Conservation (phyloP, 2,888 invertebrate genomes). For the Gryllus longicercus region DNA sequence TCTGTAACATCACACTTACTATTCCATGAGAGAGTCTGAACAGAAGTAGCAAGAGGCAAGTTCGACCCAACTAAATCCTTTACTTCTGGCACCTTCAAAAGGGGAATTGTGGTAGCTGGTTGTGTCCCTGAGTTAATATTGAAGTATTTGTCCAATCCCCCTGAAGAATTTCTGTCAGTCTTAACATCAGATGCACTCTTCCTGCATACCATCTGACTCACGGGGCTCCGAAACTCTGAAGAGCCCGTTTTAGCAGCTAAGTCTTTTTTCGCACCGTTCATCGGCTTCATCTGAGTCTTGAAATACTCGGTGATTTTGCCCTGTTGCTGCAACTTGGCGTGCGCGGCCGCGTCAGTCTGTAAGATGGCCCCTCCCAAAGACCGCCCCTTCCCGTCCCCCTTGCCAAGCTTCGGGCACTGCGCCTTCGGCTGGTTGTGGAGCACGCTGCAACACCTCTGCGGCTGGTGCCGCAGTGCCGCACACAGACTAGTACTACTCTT, state of each 20-base stretch:
- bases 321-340: constrained; percentile 50
- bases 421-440: constrained; percentile 39
- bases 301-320: constrained; percentile 83
- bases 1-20: not conserved
- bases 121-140: constrained; percentile 30
- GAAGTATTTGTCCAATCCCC: constrained; percentile 31
- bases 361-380: constrained; percentile 17
- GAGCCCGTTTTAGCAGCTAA: constrained; percentile 22
- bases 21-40: not conserved
- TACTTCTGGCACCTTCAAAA: constrained; percentile 6
- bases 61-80: not conserved
- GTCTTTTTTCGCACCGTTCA: constrained; percentile 40
- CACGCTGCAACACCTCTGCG: constrained; percentile 37
- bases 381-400: constrained; percentile 39
- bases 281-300: constrained; percentile 76
- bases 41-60: not conserved
- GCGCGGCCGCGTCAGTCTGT: constrained; percentile 28
- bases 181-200: constrained; percentile 28
- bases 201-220: constrained; percentile 4
- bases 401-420: not conserved
- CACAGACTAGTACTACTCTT: constrained; percentile 29
- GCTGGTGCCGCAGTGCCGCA: constrained; percentile 29
- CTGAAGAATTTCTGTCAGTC: constrained; percentile 20
- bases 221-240: constrained; percentile 27
- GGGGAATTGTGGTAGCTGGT: constrained; percentile 3